Base-by-base conservation (phyloP, 2,113 vertebrate species). In the Aphyosemion australe region DNA sequence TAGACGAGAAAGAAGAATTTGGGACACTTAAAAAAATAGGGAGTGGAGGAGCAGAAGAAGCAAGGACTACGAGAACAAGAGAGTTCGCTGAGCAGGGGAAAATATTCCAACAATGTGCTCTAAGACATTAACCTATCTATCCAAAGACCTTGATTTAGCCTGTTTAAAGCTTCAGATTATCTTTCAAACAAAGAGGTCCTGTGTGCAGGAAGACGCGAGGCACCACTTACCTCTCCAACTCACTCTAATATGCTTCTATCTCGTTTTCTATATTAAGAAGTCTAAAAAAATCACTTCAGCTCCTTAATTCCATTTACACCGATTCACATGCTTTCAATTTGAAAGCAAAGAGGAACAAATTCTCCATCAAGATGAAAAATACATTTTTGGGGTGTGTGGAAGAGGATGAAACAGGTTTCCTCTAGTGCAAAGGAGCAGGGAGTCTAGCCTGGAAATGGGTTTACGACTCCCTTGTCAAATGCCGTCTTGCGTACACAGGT, bases 261-360 rank as follows among this genome's bases (percentile, higher is more conserved):
- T 54, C 71, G 74, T 78, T 85, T 53, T 32, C 31, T 11, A 8
- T 43, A 69, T 82, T 78, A 82, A 34, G 47, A 26, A 37, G 49
- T 20, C 69, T 62, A 67, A 82, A 74, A 65, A 55, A 51, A 61
- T 56, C 19, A 72, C 61, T 64, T 61, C 26, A 50, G 65, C 80
- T 55, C 63, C 57, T 60, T 73, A 82, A 81, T 81, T 68, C 20
- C 41, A 79, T 87, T 88, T 43, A 68, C 61, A 41, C 61, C 12
- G 9, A 1, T 20, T 19, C 70, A 4, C 80, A 54, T 69, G 81
- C 37, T 79, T 87, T 69, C 64, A 80, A 85, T 88, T 76, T 63
- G 12, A 41, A 50, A 26, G 3, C 56, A 62, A 26, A 74, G 69
- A 18, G 43, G 65, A 34, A 58, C 46, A 46, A 65, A 62, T 53